A percentile compares a stretch with the other conserved stretches of the same genome.
Conservation (phyloP, 2,113 vertebrate species). For the Colinus virginianus region DNA sequence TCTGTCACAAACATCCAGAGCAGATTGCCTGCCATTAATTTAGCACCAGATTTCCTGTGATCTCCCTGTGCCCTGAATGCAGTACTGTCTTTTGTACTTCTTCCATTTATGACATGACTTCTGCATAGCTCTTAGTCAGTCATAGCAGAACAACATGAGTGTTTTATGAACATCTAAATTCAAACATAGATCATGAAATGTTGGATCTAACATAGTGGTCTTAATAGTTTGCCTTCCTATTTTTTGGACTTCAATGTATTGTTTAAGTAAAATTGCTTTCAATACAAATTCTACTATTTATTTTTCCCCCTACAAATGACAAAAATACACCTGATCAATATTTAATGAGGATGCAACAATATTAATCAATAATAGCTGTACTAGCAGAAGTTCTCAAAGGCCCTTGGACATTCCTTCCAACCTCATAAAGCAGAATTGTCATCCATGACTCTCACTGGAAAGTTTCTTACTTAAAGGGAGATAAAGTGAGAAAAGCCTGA, state of each 20-base stretch:
- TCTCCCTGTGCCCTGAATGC: background rate
- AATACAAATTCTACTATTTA: background rate
- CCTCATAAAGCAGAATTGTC: background rate
- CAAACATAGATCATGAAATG: background rate
- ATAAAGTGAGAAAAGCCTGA: background rate
- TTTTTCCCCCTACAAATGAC: background rate
- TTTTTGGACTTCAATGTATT: background rate
- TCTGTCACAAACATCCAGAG: conserved; percentile 42
- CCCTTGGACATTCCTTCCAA: background rate
- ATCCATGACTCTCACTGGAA: background rate
- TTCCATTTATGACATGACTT: background rate
- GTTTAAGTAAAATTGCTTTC: background rate
- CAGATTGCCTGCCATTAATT: conserved; percentile 49
- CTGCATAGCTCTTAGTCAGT: background rate
- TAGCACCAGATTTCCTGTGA: conserved; percentile 12
- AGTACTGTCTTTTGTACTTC: background rate
- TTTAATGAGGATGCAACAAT: background rate
- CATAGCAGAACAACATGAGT: background rate
- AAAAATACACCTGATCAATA: background rate
- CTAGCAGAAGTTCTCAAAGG: background rate
- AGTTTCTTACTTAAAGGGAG: background rate
- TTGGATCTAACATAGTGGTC: accelerated
- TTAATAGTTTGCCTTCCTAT: background rate
- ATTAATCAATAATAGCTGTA: background rate
- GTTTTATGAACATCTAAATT: background rate